Conservation (phyloP, 2,888 invertebrate genomes). For the Taphrorychus bicolor region DNA sequence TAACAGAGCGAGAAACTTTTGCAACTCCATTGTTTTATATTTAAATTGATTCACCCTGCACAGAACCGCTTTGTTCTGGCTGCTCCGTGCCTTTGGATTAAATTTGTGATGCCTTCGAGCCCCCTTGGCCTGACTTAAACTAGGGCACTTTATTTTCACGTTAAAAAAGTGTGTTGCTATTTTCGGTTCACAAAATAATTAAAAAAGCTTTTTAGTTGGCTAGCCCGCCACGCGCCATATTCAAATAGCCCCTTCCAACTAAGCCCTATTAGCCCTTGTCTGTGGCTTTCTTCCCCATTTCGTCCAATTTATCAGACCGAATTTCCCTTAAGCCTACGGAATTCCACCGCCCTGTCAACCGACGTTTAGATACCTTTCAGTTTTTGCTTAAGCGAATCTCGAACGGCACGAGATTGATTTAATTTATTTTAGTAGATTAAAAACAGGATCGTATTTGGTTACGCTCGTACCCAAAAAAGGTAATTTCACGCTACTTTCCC, state of each 20-base stretch:
- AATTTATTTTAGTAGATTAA: slow-evolving; percentile 13
- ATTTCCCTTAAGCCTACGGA: not conserved
- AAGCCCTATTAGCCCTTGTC: not conserved
- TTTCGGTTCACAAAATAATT: not conserved
- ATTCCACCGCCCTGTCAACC: not conserved
- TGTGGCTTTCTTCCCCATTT: slow-evolving; percentile 1
- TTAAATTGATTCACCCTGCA: slow-evolving; percentile 9
- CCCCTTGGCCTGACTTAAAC: not conserved
- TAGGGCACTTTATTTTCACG: not conserved
- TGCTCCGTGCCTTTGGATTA: not conserved
- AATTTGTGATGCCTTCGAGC: not conserved
- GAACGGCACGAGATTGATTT: slow-evolving; percentile 9
- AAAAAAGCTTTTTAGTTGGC: not conserved
- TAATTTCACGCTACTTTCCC: slow-evolving; percentile 19
- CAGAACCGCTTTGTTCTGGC: not conserved
- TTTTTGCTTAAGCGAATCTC: not conserved
- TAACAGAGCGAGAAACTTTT: slow-evolving; percentile 3
- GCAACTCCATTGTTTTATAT: slow-evolving; percentile 11
- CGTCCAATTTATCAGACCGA: not conserved
- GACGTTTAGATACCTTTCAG: not conserved
- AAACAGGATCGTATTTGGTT: slow-evolving; percentile 6
- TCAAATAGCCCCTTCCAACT: not conserved
- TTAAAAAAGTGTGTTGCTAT: not conserved
- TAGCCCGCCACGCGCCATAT: not conserved
- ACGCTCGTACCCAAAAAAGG: slow-evolving; percentile 4